Evolutionary conservation across 1,140 invertebrate genomes (phyloP), one percentile per base, ranked within the genome.

Genomic region (Hycleus phaleratus): DNA sequence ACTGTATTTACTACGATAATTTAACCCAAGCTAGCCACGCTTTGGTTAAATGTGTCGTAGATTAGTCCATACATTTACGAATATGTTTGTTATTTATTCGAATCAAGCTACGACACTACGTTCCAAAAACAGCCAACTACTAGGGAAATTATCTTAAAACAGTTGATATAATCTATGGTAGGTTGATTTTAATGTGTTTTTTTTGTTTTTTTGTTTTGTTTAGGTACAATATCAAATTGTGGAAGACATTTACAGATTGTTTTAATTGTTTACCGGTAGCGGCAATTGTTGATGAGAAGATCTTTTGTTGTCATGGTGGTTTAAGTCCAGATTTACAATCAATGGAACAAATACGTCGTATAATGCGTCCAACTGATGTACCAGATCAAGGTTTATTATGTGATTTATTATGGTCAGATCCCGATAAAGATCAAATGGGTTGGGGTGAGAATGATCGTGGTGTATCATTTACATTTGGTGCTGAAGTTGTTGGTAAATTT

Each of bases 281-380:
- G 39, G 89, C 88, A 12, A 87, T 93, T 50, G 88, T 91, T 63
- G 88, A 91, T 69, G 87, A 93, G 72, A 91, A 91, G 73, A 93
- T 92, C 67, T 90, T 93, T 73, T 93, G 89, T 73, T 90, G 87
- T 74, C 89, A 92, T 68, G 89, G 88, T 43, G 90, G 90, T 25
- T 79, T 93, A 10, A 90, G 87, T 67, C 90, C 90, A 11, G 87
- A 92, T 73, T 72, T 93, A 54, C 86, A 96, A 80, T 88, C 88
- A 62, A 96, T 97, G 93, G 94, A 97, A 77, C 91, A 95, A 76
- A 93, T 95, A 60, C 80, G 89, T 68, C 81, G 90, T 71, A 91
- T 95, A 67, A 92, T 93, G 89, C 80, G 93, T 68, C 92, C 93
- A 44, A 93, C 90, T 62, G 91, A 95, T 79, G 91, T 95, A 58